Conservation (phyloP, 1,140 invertebrate species). For the Hermetia illucens region DNA sequence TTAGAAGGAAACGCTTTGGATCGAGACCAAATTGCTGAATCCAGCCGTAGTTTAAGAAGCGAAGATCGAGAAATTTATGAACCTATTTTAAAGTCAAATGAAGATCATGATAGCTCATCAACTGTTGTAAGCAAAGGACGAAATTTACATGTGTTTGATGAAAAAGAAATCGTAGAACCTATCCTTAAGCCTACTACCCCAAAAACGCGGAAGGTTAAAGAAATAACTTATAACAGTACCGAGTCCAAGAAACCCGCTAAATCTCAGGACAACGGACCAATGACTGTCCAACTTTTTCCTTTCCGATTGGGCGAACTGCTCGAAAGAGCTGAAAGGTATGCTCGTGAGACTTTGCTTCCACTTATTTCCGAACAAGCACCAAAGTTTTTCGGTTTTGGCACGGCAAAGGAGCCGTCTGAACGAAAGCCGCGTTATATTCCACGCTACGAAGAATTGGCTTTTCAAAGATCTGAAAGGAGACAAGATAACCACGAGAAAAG, state of each 20-base stretch:
- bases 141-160: conserved; percentile 25
- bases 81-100: conserved; percentile 23
- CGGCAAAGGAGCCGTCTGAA: conserved; percentile 8
- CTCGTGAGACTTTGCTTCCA: conserved; percentile 54
- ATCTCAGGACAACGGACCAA: conserved; percentile 22
- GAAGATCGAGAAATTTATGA: conserved; percentile 36
- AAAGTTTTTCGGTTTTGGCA: conserved; percentile 40
- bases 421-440: conserved; percentile 29
- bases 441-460: conserved; percentile 21
- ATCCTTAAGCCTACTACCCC: conserved; percentile 45
- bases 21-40: conserved; percentile 31
- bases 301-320: conserved; percentile 59
- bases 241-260: conserved; percentile 6
- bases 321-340: conserved; percentile 65
- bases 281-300: conserved; percentile 63
- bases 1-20: conserved; percentile 34
- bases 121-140: conserved; percentile 14
- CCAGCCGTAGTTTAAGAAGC: conserved; percentile 45
- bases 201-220: conserved; percentile 33
- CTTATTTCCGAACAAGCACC: conserved; percentile 62
- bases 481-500: conserved; percentile 5
- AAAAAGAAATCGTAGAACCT: conserved; percentile 54
- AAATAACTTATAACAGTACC: conserved; percentile 20
- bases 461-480: conserved; percentile 6
- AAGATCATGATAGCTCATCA: conserved; percentile 10